Evolutionary conservation across 2,113 vertebrate species (phyloP).

Genomic region (Rhabdomys dilectus): DNA sequence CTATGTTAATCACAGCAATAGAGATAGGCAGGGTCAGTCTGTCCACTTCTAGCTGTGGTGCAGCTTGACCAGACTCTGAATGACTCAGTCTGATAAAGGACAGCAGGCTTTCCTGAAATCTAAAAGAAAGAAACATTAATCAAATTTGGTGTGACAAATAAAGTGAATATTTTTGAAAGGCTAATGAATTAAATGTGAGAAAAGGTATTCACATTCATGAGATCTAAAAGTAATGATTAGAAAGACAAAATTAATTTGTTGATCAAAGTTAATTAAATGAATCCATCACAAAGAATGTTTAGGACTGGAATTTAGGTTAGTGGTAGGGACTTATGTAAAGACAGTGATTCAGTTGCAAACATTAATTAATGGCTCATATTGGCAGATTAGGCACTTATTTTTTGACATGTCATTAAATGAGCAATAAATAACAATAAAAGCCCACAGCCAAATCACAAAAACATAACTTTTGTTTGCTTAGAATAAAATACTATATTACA

Average conservation of each 20-base stretch:
- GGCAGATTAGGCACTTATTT: not conserved
- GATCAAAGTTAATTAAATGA: slow-evolving; percentile 41
- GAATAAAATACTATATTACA: slow-evolving; percentile 27
- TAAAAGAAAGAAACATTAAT: slow-evolving; percentile 46
- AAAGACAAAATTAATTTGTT: slow-evolving; percentile 22
- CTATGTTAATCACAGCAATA: slow-evolving; percentile 60
- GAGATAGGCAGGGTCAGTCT: not conserved
- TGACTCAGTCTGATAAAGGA: slow-evolving; percentile 33
- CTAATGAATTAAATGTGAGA: slow-evolving; percentile 44
- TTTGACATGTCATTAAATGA: not conserved
- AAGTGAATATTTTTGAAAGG: not conserved
- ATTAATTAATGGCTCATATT: not conserved
- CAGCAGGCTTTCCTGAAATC: slow-evolving; percentile 59
- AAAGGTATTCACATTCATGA: slow-evolving; percentile 37
- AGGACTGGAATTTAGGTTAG: not conserved
- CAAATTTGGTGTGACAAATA: slow-evolving; percentile 3
- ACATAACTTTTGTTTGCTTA: not conserved
- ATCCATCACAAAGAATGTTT: not conserved
- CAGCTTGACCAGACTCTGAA: not conserved
- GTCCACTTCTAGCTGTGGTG: not conserved
- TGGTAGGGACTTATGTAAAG: not conserved
- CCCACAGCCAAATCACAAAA: not conserved
- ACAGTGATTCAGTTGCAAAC: slow-evolving; percentile 4
- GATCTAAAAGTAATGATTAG: not conserved
- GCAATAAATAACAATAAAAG: not conserved